These are phyloP conservation scores for Diarsia mendica DNA, from an alignment of 2,888 invertebrate species.

Conservation along the genomic window DNA sequence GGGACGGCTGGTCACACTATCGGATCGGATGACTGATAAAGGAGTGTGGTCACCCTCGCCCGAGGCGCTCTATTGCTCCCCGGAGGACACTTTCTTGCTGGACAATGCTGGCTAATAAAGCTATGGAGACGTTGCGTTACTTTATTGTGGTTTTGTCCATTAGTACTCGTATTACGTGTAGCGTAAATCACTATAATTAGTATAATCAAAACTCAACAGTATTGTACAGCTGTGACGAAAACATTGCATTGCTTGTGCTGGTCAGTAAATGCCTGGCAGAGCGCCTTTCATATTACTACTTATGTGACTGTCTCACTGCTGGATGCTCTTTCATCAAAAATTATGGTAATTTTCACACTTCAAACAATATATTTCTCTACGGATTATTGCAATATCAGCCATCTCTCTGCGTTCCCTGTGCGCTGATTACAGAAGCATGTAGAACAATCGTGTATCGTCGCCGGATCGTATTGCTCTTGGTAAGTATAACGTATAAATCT, in stretches of 20 bases:
- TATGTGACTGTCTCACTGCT: not conserved
- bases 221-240: not conserved
- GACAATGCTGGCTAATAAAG: conserved; percentile 72
- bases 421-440: conserved; percentile 68
- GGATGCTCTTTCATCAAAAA: not conserved
- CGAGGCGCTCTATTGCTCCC: conserved; percentile 79
- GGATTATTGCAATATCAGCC: not conserved
- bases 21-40: conserved; percentile 86
- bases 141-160: conserved; percentile 58
- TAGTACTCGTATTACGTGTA: conserved; percentile 64
- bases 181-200: conserved; percentile 27
- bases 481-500: conserved; percentile 65
- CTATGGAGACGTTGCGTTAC: conserved; percentile 60
- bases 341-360: not conserved
- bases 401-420: conserved; percentile 63
- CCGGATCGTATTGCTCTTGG: conserved; percentile 59
- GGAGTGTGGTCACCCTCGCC: conserved; percentile 82
- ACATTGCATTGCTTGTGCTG: not conserved
- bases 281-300: not conserved
- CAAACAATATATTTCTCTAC: not conserved
- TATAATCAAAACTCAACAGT: not conserved
- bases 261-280: not conserved
- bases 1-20: conserved; percentile 71
- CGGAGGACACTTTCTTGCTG: conserved; percentile 81
- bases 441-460: conserved; percentile 65